Conservation (phyloP, 2,797 vertebrate genomes). For the Clarias pachynema region DNA sequence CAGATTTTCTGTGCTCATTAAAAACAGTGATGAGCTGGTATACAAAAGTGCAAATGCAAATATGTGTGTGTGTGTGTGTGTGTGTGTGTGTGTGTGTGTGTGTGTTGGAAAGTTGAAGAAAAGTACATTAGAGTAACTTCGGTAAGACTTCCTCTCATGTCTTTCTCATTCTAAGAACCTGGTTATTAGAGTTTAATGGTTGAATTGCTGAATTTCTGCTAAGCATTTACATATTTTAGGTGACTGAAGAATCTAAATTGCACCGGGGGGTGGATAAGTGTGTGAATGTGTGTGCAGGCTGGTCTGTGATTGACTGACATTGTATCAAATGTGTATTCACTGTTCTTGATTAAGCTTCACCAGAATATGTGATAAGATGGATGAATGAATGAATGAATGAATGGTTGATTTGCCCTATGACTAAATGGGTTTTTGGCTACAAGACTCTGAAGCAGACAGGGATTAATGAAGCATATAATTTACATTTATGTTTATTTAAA, state of each 20-base stretch:
- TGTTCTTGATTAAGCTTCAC: neutral
- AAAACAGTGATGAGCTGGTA: constrained; percentile 17
- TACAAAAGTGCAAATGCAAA: constrained; percentile 10
- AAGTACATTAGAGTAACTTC: neutral
- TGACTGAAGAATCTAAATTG: constrained; percentile 10
- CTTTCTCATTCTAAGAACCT: neutral
- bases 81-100: neutral
- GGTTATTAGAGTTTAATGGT: neutral
- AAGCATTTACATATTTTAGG: constrained; percentile 14
- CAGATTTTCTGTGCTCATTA: constrained; percentile 35
- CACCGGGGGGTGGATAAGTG: neutral
- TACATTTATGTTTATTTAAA: neutral
- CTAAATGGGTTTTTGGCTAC: neutral
- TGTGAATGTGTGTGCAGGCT: neutral
- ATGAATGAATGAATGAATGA: neutral
- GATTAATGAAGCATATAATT: constrained; percentile 13
- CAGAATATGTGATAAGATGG: neutral
- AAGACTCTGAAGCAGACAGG: neutral
- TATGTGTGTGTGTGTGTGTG: constrained; percentile 4
- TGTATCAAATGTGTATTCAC: neutral
- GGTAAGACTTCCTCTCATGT: neutral
- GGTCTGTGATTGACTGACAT: neutral
- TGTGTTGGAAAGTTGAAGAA: neutral
- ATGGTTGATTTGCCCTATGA: neutral
- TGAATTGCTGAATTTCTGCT: neutral